These are phyloP conservation scores for Zaprionus africanus DNA, from an alignment of 1,140 invertebrate genomes.

Conservation along the genomic window DNA sequence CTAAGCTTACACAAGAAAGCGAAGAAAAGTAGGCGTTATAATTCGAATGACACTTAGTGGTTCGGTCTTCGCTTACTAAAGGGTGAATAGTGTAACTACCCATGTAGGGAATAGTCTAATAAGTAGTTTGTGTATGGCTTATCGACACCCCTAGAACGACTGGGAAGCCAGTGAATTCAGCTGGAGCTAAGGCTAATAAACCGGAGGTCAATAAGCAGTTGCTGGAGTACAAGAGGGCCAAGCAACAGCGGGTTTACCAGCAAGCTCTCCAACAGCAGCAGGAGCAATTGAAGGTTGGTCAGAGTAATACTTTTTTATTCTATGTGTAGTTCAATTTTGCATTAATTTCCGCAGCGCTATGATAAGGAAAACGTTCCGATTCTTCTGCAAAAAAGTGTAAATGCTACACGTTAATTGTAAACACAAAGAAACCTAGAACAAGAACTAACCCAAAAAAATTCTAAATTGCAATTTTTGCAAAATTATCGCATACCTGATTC, in stretches of 20 bases:
- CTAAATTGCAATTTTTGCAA: not conserved
- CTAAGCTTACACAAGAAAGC: too few relatives aligned
- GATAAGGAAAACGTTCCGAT: not conserved
- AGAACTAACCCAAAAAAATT: not conserved
- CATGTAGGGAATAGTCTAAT: too few relatives aligned
- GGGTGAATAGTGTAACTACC: too few relatives aligned
- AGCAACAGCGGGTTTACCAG: not conserved
- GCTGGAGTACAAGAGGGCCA: not conserved
- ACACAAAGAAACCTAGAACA: too few relatives aligned
- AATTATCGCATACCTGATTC: not conserved
- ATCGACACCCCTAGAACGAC: too few relatives aligned
- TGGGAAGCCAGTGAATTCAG: too few relatives aligned
- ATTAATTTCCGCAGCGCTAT: not conserved
- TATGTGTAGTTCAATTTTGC: not conserved
- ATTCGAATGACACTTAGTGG: too few relatives aligned
- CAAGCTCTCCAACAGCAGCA: not conserved
- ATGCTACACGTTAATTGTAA: not conserved
- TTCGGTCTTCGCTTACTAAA: too few relatives aligned
- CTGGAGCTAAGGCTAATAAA: not conserved
- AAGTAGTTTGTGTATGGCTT: too few relatives aligned
- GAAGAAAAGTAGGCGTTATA: too few relatives aligned
- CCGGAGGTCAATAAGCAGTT: not conserved
- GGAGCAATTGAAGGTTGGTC: not conserved
- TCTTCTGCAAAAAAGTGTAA: not conserved
- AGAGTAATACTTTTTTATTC: not conserved